A percentile compares a stretch with the other conserved stretches of the same genome.
Evolutionary conservation across 1,140 invertebrate genomes (phyloP).

Genomic region (Trachelipus rathkii): DNA sequence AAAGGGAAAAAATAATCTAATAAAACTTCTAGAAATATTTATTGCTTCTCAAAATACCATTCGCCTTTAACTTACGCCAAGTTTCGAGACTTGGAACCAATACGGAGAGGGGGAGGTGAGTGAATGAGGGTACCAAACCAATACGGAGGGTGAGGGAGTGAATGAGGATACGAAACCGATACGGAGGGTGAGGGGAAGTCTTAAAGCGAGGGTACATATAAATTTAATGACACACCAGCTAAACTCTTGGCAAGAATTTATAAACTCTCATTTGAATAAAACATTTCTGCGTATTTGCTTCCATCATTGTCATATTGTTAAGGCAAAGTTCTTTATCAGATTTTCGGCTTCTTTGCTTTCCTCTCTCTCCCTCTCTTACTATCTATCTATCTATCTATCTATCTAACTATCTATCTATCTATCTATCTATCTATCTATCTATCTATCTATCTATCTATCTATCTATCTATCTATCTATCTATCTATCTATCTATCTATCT

Average conservation of each 20-base stretch:
- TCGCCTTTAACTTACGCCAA: background rate
- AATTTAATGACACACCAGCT: constrained; percentile 7
- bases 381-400: too few species aligned
- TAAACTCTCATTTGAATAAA: background rate
- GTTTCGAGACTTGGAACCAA: background rate
- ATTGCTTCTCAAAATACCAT: background rate
- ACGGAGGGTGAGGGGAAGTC: background rate
- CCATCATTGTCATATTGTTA: background rate
- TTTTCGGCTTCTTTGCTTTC: too few species aligned
- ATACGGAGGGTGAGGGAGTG: background rate
- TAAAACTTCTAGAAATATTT: background rate
- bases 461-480: too few species aligned
- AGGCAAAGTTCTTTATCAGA: too few species aligned
- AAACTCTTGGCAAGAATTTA: constrained; percentile 1
- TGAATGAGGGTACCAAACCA: background rate
- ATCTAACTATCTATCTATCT: too few species aligned
- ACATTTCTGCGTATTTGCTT: background rate
- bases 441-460: too few species aligned
- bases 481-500: too few species aligned
- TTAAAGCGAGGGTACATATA: background rate
- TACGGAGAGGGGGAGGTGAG: too few species aligned
- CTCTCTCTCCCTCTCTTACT: too few species aligned
- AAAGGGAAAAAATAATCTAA: too few species aligned
- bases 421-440: too few species aligned
- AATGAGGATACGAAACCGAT: background rate